Evolutionary conservation across 2,888 invertebrate genomes (phyloP).

Genomic region (Sphecodes monilicornis): DNA sequence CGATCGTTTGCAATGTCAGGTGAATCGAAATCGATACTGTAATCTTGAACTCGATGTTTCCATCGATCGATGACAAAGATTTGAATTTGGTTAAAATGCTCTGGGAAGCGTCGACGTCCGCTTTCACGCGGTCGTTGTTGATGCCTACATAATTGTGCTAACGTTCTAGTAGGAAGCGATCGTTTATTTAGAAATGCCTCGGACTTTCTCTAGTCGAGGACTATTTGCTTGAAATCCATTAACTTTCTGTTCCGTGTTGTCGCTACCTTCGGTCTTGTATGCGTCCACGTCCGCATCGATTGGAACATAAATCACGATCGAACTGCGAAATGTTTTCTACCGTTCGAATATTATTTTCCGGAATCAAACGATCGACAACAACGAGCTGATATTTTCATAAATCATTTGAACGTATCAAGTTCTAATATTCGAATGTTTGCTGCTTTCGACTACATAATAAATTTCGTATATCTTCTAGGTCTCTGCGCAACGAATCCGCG

Average conservation of each 20-base stretch:
- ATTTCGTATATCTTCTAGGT: neutral
- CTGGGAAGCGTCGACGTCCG: neutral
- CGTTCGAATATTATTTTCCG: neutral
- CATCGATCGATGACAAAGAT: neutral
- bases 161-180: constrained; percentile 5
- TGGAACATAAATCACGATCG: neutral
- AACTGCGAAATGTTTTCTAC: neutral
- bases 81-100: neutral
- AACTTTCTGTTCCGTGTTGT: constrained; percentile 6
- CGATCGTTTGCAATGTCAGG: neutral
- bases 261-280: neutral
- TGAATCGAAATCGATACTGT: neutral
- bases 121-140: constrained; percentile 29
- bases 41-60: neutral
- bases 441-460: neutral
- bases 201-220: constrained; percentile 21
- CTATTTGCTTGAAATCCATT: neutral
- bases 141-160: constrained; percentile 15
- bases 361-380: neutral
- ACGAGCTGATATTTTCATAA: neutral
- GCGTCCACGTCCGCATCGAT: neutral
- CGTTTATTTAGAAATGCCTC: constrained; percentile 14
- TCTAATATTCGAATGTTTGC: neutral
- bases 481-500: neutral
- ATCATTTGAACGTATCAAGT: neutral